Base-by-base conservation (phyloP, 2,888 invertebrate species). In the Dryadula phaetusa region DNA sequence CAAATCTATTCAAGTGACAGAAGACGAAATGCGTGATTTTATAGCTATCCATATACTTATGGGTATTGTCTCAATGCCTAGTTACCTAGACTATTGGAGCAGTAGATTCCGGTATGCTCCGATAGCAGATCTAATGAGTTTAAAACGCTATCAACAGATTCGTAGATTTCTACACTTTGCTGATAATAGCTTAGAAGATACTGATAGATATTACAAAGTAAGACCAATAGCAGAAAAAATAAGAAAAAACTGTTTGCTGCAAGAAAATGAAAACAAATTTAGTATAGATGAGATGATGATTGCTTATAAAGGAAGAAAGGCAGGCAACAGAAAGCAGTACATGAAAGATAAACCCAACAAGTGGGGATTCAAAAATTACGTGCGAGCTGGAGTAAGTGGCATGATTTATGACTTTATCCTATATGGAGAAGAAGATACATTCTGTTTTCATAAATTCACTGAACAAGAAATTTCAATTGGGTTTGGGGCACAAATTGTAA, bases 261-360 rank as follows among this genome's bases (percentile, higher is more conserved):
- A 64, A 44, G 73, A 76, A 66, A 72, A 76, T 53, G 78, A 78
- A 72, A 73, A 60, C n/a, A 66, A 70, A 18, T 79, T 70, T 60
- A 75, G 71, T 42, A 72, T 78, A 8, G 82, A 82, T 70, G 81
- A 84, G 68, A 80, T 81, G 79, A 82, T 82, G 78, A 71, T 83
- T 10, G 73, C 78, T 2, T 80, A 81, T 62, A 82, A 82, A 71
- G 79, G 81, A 0, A 75, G 58, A 16, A 78, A 75, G 70, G 80
- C 82, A 16, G 82, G 80, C 5, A 75, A 64, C 20, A 64, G 79
- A 14, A 71, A 70, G 16, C 81, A 82, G 61, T 83, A 80, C 61
- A 73, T 80, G 53, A 76, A 75, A 70, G 78, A 77, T 25, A 69
- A 69, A 62, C 77, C 79, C 5, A 69, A 70, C 8, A 77, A 70